These are phyloP conservation scores for Megalopta genalis DNA, from an alignment of 1,140 invertebrate species.

Conservation along the genomic window DNA sequence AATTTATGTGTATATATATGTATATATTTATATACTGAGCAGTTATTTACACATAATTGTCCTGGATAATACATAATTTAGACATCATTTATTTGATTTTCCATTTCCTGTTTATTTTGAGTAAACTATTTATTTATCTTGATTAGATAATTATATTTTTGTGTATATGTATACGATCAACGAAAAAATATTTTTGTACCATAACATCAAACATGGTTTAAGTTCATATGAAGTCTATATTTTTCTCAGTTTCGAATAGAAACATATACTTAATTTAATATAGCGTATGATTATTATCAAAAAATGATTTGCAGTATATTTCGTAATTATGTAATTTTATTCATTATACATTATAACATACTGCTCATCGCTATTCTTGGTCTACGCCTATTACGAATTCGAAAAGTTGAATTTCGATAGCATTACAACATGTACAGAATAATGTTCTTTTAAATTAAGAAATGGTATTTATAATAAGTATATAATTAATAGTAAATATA, in stretches of 20 bases:
- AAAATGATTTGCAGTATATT: constrained; percentile 19
- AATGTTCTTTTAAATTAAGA: constrained; percentile 7
- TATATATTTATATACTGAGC: background rate
- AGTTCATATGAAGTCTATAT: constrained; percentile 15
- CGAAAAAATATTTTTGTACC: background rate
- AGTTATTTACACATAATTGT: constrained; percentile 28
- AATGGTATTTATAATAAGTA: constrained; percentile 27
- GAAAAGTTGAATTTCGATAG: constrained; percentile 10
- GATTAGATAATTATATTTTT: constrained; percentile 36
- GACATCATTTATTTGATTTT: constrained; percentile 5
- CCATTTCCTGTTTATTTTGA: constrained; percentile 11
- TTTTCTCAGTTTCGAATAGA: background rate
- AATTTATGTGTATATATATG: background rate
- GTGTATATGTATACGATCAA: background rate
- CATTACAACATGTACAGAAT: constrained; percentile 14
- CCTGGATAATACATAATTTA: constrained; percentile 40
- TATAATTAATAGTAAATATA: constrained; percentile 43
- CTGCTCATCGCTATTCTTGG: constrained; percentile 1
- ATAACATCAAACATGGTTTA: background rate
- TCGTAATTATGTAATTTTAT: constrained; percentile 48
- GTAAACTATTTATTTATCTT: constrained; percentile 31
- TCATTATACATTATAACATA: constrained; percentile 46
- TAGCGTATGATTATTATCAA: constrained; percentile 35
- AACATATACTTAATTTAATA: background rate
- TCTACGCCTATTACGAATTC: constrained; percentile 24